phyloP scores from a whole-genome alignment of 92 coral and sea anemone species.

The Desmophyllum pertusum region DNA sequence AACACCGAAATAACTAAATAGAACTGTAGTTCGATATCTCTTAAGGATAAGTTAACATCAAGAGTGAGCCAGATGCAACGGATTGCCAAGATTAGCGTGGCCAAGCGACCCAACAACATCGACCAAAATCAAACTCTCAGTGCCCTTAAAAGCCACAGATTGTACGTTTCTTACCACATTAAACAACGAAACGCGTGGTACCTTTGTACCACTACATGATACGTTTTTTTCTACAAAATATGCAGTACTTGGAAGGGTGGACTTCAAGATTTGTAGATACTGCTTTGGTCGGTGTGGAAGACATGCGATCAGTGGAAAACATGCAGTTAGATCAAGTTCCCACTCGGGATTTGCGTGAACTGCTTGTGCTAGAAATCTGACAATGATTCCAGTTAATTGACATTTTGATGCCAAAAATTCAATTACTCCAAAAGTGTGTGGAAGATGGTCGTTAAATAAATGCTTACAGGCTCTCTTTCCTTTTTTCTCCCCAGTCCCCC shows the following conservation, averaged over 20 bases:
- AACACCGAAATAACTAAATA: too few species aligned
- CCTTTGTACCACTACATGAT: constrained; percentile 14
- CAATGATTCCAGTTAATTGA: not conserved
- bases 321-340: not conserved
- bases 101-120: constrained; percentile 14
- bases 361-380: not conserved
- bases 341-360: not conserved
- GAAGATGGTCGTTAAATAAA: constrained; percentile 26
- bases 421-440: constrained; percentile 5
- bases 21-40: too few species aligned
- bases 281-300: not conserved
- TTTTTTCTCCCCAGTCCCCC: constrained; percentile 10
- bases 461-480: constrained; percentile 39
- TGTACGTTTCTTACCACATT: not conserved
- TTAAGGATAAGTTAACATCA: too few species aligned
- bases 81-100: too few species aligned
- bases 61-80: too few species aligned
- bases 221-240: constrained; percentile 1
- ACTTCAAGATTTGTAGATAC: not conserved
- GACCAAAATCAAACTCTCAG: not conserved
- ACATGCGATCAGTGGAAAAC: not conserved
- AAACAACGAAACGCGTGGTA: constrained; percentile 3
- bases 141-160: not conserved
- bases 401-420: too few species aligned
- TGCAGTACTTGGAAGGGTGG: not conserved